phyloP scores from a whole-genome alignment of 1,140 invertebrate species.

The Zaprionus taronus region DNA sequence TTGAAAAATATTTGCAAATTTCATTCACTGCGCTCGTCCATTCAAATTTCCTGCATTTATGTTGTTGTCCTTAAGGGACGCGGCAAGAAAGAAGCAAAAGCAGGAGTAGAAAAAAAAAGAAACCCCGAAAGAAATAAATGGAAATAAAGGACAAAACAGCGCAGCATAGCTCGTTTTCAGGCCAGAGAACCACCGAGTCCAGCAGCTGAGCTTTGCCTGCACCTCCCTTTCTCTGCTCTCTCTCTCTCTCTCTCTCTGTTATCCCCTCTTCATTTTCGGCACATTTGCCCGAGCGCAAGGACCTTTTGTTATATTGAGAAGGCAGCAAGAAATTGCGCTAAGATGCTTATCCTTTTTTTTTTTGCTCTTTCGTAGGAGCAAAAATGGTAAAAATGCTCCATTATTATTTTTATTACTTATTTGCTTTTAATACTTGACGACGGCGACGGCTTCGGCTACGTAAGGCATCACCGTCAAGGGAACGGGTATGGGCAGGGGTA shows the following conservation, averaged over 20 bases:
- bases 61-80: constrained; percentile 71
- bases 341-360: constrained; percentile 83
- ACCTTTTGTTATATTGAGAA: constrained; percentile 84
- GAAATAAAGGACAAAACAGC: constrained; percentile 80
- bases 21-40: constrained; percentile 83
- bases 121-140: constrained; percentile 51
- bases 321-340: constrained; percentile 81
- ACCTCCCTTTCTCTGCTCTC: constrained; percentile 6
- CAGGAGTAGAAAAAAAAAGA: constrained; percentile 19
- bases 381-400: constrained; percentile 83
- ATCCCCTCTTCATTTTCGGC: constrained; percentile 60
- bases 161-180: constrained; percentile 39
- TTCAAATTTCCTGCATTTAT: constrained; percentile 84
- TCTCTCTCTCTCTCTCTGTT: neutral
- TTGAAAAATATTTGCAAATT: constrained; percentile 84
- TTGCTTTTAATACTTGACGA: constrained; percentile 84
- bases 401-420: constrained; percentile 85
- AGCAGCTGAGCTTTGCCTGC: constrained; percentile 57
- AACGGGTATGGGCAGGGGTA: neutral
- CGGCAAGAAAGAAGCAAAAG: constrained; percentile 35
- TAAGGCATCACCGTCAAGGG: neutral
- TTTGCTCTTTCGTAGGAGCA: constrained; percentile 68
- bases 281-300: constrained; percentile 77
- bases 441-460: constrained; percentile 39
- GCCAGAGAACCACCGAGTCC: constrained; percentile 41